Evolutionary conservation across 2,888 invertebrate species (phyloP), one percentile per base, ranked within the genome.

Genomic region (Troides aeacus): DNA sequence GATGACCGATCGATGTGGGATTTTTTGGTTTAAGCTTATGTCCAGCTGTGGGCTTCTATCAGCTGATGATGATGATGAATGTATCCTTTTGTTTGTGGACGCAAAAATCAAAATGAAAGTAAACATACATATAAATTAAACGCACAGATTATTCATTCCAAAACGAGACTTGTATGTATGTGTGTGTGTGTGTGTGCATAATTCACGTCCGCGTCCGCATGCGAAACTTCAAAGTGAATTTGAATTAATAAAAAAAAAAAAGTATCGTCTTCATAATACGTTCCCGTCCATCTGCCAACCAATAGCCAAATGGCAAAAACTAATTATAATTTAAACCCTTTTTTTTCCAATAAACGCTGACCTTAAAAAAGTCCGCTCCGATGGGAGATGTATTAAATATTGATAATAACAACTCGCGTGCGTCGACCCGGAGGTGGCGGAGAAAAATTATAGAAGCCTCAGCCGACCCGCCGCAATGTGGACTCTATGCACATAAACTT

Each of bases 371-470:
- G 86, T 83, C 80, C 78, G 81, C 82, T 86, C 81, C 81, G 80
- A 86, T 82, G 78, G 79, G 84, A 88, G 87, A 88, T 87, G 82
- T 86, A 86, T 89, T 87, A 88, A 90, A 89, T 89, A 88, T 89
- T 88, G 81, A 85, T 66, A 88, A 87, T 87, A 87, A 87, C 85
- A 84, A 83, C 79, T 87, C 78, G 84, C 86, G 88, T 87, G 83
- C 88, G 87, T 79, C 84, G 87, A 88, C 88, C 87, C 82, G 83
- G 85, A 84, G 85, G 87, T 81, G 84, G 70, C 74, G 74, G 73
- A 74, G 74, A 80, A 85, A 86, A 84, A 88, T 81, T 80, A 84
- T 81, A 86, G 80, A 84, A 81, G 80, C 80, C 79, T 71, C 72
- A 68, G 73, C 77, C 61, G 72, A 75, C 72, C 79, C 82, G 83